Evolutionary conservation across 2,797 vertebrate genomes (phyloP).

Genomic region (Lepilemur ruficaudatus): DNA sequence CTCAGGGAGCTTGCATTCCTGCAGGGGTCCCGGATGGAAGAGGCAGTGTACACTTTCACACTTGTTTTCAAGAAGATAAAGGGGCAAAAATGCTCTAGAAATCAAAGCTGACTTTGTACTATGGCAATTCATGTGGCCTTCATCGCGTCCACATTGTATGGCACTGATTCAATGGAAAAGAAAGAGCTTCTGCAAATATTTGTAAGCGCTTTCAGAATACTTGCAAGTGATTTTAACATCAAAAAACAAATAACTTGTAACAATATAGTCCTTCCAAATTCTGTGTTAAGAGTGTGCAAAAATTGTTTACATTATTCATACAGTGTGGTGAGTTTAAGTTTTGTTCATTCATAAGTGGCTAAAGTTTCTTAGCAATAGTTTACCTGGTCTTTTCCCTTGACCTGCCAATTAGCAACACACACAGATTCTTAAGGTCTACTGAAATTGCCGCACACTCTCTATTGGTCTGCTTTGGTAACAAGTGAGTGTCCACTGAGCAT

Average conservation of each 20-base stretch:
- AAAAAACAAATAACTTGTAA: background rate
- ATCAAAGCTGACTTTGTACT: background rate
- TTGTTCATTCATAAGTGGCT: background rate
- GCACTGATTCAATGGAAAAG: background rate
- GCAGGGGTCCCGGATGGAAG: background rate
- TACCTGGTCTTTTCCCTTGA: background rate
- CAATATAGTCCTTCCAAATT: background rate
- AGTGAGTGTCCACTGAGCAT: background rate
- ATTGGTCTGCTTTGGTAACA: background rate
- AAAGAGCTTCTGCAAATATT: background rate
- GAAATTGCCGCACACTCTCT: background rate
- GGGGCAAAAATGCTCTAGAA: background rate
- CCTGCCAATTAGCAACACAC: background rate
- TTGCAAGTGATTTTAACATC: background rate
- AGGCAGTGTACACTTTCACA: background rate
- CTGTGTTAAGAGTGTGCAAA: background rate
- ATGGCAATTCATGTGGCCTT: accelerated
- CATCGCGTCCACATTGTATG: background rate
- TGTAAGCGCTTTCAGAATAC: background rate
- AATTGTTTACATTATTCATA: background rate
- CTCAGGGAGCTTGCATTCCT: background rate
- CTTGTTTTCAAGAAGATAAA: background rate
- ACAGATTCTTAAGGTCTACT: background rate
- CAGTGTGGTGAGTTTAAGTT: background rate
- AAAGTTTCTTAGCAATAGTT: background rate